phyloP scores from a whole-genome alignment of 2,797 vertebrate genomes.

The Trachops cirrhosus region DNA sequence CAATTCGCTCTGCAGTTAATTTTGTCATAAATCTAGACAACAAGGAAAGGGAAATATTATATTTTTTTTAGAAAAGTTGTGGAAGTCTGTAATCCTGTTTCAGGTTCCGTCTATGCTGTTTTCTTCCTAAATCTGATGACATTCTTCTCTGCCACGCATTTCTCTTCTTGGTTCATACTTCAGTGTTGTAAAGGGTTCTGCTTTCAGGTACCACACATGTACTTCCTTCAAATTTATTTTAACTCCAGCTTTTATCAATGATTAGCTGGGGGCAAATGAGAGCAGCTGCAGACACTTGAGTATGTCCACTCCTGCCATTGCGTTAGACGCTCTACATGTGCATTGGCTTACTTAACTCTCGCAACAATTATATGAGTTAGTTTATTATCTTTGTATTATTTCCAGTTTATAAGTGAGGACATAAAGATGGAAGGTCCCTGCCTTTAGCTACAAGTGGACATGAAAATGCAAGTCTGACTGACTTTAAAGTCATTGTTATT shows the following conservation, averaged over 20 bases:
- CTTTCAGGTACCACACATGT: not conserved
- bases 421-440: not conserved
- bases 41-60: not conserved
- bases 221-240: not conserved
- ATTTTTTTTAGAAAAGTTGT: not conserved
- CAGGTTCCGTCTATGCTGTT: not conserved
- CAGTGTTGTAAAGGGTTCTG: not conserved
- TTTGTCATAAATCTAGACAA: not conserved
- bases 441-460: not conserved
- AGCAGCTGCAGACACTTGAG: not conserved
- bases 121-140: not conserved
- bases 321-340: not conserved
- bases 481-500: not conserved
- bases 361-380: not conserved
- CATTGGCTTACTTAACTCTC: not conserved
- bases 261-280: not conserved
- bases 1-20: not conserved
- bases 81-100: not conserved
- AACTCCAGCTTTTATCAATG: not conserved
- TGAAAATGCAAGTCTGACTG: not conserved
- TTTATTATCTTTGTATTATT: not conserved
- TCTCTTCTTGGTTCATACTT: not conserved
- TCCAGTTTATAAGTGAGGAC: not conserved
- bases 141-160: not conserved
- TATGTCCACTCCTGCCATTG: not conserved